Base-by-base conservation (phyloP, 2,888 invertebrate species). In the Leptinotarsa juncta region DNA sequence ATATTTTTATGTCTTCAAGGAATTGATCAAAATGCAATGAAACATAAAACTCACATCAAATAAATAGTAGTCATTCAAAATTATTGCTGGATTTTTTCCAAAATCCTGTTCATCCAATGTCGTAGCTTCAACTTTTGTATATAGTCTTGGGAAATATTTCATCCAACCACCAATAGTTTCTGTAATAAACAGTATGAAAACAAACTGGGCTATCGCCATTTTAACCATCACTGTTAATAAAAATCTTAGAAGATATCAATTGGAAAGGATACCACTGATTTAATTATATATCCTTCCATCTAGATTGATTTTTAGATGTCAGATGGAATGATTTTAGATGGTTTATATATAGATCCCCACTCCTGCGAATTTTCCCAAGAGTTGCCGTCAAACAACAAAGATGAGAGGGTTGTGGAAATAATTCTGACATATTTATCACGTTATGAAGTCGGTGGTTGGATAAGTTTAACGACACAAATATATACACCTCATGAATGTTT, bases 321-420 rank as follows among this genome's bases (percentile, higher is more conserved):
- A 32, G n/a, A 16, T 32, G 62, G 62, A 42, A 42, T 15, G 16
- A 53, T 68, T 55, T 68, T 68, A 10, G 68, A 53, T 42, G 42
- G 42, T 68, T 68, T 68, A 68, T 68, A 68, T 68, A 68, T 16
- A 42, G 26, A 68, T 57, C 68, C 68, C 68, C 68, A 68, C 68
- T 68, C 42, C 62, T 62, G n/a, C 42, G 62, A 62, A 42, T 32
- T 62, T 26, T 20, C 20, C 62, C 10, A 32, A 62, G 32, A 62
- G 26, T 68, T 55, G 5, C 26, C 55, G 67, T n/a, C 62, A 50
- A 67, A 26, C 20, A 26, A 18, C 68, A 55, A 68, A 42, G 32
- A 68, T 68, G 68, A 42, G 26, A 26, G 53, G 68, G 68, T 55
- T 68, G 55, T 53, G 48, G 20, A 23, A 12, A 51, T 23, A 57